Conservation (phyloP, 1,140 invertebrate species). For the Choristoneura fumiferana region DNA sequence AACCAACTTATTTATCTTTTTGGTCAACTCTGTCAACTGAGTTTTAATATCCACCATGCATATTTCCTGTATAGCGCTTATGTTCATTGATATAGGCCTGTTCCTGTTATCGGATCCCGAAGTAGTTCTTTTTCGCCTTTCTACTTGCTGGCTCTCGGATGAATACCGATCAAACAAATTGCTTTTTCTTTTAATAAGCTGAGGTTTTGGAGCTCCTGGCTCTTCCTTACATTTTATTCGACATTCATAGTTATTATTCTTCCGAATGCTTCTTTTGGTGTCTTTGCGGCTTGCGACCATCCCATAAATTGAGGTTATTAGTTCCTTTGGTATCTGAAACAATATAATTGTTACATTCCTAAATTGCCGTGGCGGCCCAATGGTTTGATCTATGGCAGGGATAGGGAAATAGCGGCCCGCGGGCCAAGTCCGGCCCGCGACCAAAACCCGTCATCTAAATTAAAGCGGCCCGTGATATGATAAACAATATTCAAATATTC, state of each 20-base stretch:
- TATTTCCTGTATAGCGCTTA: slow-evolving; percentile 69
- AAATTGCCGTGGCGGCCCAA: too few relatives aligned
- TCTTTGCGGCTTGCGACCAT: slow-evolving; percentile 84
- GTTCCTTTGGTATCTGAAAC: slow-evolving; percentile 83
- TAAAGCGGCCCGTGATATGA: too few relatives aligned
- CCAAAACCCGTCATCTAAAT: too few relatives aligned
- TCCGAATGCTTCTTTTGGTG: slow-evolving; percentile 72
- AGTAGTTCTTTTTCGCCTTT: slow-evolving; percentile 57
- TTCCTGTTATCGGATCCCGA: slow-evolving; percentile 53
- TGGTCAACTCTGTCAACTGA: slow-evolving; percentile 59
- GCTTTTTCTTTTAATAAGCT: slow-evolving; percentile 61
- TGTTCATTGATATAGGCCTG: slow-evolving; percentile 55
- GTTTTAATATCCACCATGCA: slow-evolving; percentile 70
- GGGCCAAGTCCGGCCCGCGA: too few relatives aligned
- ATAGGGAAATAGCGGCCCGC: too few relatives aligned
- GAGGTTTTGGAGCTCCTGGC: slow-evolving; percentile 40
- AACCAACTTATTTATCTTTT: slow-evolving; percentile 62
- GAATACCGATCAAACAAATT: slow-evolving; percentile 69
- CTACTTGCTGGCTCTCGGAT: slow-evolving; percentile 57
- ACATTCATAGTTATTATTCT: slow-evolving; percentile 74
- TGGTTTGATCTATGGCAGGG: too few relatives aligned
- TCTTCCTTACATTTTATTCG: slow-evolving; percentile 53
- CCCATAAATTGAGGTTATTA: slow-evolving; percentile 85
- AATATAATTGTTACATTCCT: background rate
- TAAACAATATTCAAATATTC: too few relatives aligned